Evolutionary conservation across 2,888 invertebrate species (phyloP).

Genomic region (Caenorhabditis panamensis): DNA sequence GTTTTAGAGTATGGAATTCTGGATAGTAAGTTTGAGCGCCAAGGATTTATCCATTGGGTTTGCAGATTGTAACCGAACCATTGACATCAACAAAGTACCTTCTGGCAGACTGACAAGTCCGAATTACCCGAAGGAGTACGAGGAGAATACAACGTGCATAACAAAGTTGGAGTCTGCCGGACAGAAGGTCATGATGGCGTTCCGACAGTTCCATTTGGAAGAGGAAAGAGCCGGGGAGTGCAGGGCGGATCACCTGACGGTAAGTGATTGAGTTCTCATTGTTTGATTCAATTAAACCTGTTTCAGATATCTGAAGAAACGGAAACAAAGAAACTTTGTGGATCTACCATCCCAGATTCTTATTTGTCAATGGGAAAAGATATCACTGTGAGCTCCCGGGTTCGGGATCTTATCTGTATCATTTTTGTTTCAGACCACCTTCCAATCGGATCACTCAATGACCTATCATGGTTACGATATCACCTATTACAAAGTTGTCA

Average conservation of each 20-base stretch:
- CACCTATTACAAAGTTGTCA: slow-evolving; percentile 64
- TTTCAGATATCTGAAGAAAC: slow-evolving; percentile 7
- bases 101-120: slow-evolving; percentile 73
- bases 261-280: neutral
- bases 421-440: slow-evolving; percentile 6
- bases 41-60: too few species aligned
- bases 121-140: slow-evolving; percentile 74
- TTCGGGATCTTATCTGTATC: neutral
- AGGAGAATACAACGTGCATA: slow-evolving; percentile 68
- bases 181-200: slow-evolving; percentile 56
- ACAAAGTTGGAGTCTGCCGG: slow-evolving; percentile 65
- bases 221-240: neutral
- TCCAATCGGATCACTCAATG: slow-evolving; percentile 64
- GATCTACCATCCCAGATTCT: neutral
- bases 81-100: slow-evolving; percentile 54
- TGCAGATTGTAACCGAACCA: slow-evolving; percentile 78
- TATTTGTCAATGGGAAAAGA: slow-evolving; percentile 9
- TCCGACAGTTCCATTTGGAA: slow-evolving; percentile 27
- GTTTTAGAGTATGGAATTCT: slow-evolving; percentile 22
- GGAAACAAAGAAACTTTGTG: neutral
- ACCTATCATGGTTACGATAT: slow-evolving; percentile 67
- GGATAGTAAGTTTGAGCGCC: slow-evolving; percentile 21
- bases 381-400: neutral
- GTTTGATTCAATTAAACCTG: neutral
- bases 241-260: neutral